Conservation (phyloP, 1,140 invertebrate genomes). For the Hylaeus volcanicus region DNA sequence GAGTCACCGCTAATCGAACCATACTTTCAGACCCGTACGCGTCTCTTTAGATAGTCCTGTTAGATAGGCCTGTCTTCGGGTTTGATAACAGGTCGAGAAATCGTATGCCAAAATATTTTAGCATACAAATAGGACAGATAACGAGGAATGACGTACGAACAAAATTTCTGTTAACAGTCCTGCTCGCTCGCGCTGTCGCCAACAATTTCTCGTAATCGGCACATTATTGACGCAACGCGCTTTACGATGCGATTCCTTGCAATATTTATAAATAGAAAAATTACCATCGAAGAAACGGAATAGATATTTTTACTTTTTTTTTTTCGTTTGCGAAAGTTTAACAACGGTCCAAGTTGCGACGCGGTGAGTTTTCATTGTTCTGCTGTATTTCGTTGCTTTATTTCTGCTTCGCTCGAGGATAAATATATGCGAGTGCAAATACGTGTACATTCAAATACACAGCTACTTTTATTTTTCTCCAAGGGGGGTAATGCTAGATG, state of each 20-base stretch:
- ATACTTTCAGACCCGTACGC: background rate
- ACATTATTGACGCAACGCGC: too few species aligned
- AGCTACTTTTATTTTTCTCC: too few species aligned
- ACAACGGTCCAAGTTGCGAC: too few species aligned
- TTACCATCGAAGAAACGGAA: background rate
- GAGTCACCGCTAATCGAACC: background rate
- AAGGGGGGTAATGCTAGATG: too few species aligned
- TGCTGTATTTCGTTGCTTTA: too few species aligned
- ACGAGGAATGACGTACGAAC: constrained; percentile 21
- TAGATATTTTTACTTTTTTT: too few species aligned
- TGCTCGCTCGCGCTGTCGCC: background rate
- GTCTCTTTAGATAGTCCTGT: constrained; percentile 1
- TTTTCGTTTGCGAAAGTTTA: background rate
- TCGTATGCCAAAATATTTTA: constrained; percentile 42
- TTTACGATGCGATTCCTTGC: background rate
- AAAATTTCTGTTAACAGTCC: background rate
- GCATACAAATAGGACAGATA: constrained; percentile 44
- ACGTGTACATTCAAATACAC: too few species aligned
- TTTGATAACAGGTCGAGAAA: background rate
- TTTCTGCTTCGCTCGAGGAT: too few species aligned
- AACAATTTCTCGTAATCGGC: too few species aligned
- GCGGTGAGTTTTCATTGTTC: too few species aligned
- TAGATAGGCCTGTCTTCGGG: constrained; percentile 1
- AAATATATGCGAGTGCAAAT: too few species aligned
- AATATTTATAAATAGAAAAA: background rate